These are phyloP conservation scores for Bradysia coprophila DNA, from an alignment of 1,140 invertebrate species.

Conservation along the genomic window DNA sequence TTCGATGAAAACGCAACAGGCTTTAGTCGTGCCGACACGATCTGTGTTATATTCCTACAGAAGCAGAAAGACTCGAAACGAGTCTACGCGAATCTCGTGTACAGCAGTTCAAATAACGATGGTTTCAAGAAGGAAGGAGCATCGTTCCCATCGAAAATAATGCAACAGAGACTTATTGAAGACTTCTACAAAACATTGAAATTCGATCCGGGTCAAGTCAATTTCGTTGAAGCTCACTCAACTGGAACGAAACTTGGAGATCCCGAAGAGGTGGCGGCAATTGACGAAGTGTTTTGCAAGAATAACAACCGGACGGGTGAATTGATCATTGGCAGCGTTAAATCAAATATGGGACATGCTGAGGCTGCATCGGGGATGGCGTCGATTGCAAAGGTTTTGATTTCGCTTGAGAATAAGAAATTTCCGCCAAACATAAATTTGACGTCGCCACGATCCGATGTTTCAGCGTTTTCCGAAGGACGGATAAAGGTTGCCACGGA, in stretches of 20 bases:
- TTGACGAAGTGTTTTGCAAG: constrained; percentile 22
- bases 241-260: constrained; percentile 34
- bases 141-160: constrained; percentile 33
- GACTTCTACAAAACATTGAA: constrained; percentile 32
- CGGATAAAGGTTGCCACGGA: constrained; percentile 37
- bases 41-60: constrained; percentile 34
- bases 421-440: constrained; percentile 66
- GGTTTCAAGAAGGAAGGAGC: constrained; percentile 31
- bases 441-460: constrained; percentile 42
- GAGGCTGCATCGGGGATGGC: constrained; percentile 40
- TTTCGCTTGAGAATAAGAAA: constrained; percentile 45
- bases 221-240: constrained; percentile 42
- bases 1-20: constrained; percentile 41
- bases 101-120: constrained; percentile 34
- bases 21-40: constrained; percentile 38
- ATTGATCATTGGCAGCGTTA: constrained; percentile 48
- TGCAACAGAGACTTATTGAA: constrained; percentile 30
- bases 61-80: constrained; percentile 27
- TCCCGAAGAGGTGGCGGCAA: constrained; percentile 56
- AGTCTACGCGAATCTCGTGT: constrained; percentile 27
- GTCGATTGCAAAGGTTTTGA: constrained; percentile 6
- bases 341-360: constrained; percentile 53
- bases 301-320: constrained; percentile 28
- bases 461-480: constrained; percentile 38
- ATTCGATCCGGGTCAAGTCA: constrained; percentile 28